Evolutionary conservation across 2,888 invertebrate species (phyloP), one percentile per base, ranked within the genome.

Genomic region (Nymphalis urticae): DNA sequence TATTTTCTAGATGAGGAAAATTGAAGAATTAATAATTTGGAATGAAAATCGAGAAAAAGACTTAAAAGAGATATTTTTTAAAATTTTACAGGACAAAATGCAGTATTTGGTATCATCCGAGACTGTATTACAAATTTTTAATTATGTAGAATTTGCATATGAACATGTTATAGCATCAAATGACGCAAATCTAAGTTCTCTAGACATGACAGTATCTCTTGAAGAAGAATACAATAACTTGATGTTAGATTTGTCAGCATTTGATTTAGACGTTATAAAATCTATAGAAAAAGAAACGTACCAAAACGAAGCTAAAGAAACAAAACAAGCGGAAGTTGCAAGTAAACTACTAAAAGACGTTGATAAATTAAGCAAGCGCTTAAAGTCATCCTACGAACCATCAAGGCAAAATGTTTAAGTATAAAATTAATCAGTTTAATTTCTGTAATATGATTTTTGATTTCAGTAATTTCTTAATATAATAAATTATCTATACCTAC

Each of bases 101-200:
- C 92, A 90, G 53, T 84, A 92, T 32, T 83, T 95, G 47, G 84
- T 95, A 1, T 93, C 94, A 61, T 94, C 95, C 5, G 93, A 94
- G 66, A 90, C 91, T n/a, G 92, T 94, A 8, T 83, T 95, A 59
- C 93, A 94, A 79, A 84, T 95, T 69, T 92, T 93, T 70, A 94
- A 94, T 48, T 95, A 94, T 75, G 93, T 95, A 4, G 95, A 95
- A 82, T 95, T 95, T 78, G 90, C 95, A 0, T 96, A 95, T 79
- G 95, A 95, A 81, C 88, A 92, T 48, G 86, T 95, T 27, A 90
- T 95, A 48, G 94, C 93, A 1, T 88, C 93, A 0, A 95, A 95
- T 77, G 94, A 95, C 72, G 94, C 94, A 0, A 94, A 94, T 75
- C 83, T 95, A 13, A 92, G 90, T 71, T 88, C 93, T 62, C 88